phyloP scores from a whole-genome alignment of 2,113 vertebrate species.

The Tachycineta bicolor region DNA sequence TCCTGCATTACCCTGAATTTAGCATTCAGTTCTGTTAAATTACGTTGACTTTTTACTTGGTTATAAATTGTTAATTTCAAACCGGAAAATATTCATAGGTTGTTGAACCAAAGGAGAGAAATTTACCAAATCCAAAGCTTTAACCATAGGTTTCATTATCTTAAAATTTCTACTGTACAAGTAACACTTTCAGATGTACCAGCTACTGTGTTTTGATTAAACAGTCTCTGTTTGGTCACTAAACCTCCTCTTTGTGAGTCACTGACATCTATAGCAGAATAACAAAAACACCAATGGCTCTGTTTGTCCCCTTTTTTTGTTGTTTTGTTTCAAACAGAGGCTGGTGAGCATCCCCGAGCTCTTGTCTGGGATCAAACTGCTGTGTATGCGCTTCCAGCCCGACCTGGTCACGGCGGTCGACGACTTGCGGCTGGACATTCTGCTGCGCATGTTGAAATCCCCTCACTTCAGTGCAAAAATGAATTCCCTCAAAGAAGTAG shows the following conservation, averaged over 20 bases:
- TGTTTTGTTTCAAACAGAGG: conserved; percentile 73
- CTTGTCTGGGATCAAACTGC: conserved; percentile 94
- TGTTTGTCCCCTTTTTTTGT: neutral
- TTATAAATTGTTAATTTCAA: neutral
- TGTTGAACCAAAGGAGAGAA: neutral
- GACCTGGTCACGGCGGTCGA: conserved; percentile 92
- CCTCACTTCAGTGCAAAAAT: conserved; percentile 99
- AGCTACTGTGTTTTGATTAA: neutral
- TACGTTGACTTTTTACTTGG: neutral
- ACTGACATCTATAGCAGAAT: neutral
- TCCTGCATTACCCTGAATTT: neutral
- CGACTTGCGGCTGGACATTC: conserved; percentile 92
- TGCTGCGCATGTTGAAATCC: conserved; percentile 96
- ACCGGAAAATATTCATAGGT: neutral
- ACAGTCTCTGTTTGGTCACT: neutral
- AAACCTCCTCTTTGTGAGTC: neutral
- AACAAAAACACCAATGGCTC: neutral
- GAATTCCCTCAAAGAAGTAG: conserved; percentile 98
- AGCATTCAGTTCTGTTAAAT: neutral
- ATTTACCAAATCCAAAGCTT: neutral
- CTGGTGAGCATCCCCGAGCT: conserved; percentile 97
- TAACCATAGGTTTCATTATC: neutral
- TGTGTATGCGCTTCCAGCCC: conserved; percentile 97
- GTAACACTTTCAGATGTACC: neutral
- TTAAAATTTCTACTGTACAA: neutral